A percentile compares a stretch with the other conserved stretches of the same genome.
These are phyloP conservation scores for Andricus grossulariae DNA, from an alignment of 1,140 invertebrate genomes.

Conservation along the genomic window DNA sequence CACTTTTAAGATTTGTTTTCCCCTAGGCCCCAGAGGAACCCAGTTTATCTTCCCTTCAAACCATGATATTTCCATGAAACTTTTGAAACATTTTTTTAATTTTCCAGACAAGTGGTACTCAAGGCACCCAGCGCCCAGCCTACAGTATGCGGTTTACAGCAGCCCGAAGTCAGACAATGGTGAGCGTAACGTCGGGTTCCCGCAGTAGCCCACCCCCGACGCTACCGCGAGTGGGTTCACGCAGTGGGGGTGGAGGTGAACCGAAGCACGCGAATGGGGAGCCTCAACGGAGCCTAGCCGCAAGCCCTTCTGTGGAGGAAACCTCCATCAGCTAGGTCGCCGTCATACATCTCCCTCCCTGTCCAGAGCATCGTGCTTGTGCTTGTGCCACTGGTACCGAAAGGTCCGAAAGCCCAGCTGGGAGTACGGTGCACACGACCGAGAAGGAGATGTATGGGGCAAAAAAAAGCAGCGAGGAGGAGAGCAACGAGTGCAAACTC, in stretches of 20 bases:
- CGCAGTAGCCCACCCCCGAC: slow-evolving; percentile 69
- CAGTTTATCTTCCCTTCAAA: too few relatives aligned
- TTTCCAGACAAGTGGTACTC: slow-evolving; percentile 16
- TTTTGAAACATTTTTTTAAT: neutral
- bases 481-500: slow-evolving; percentile 48
- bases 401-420: neutral
- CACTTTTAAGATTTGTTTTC: too few relatives aligned
- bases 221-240: slow-evolving; percentile 40
- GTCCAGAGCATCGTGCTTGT: slow-evolving; percentile 32
- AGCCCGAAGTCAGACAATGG: slow-evolving; percentile 74
- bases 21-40: too few relatives aligned
- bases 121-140: slow-evolving; percentile 56
- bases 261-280: slow-evolving; percentile 72
- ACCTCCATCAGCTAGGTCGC: slow-evolving; percentile 72
- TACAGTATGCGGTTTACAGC: slow-evolving; percentile 74
- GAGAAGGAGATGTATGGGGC: slow-evolving; percentile 54
- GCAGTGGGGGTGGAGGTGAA: slow-evolving; percentile 46
- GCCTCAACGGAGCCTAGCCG: slow-evolving; percentile 50
- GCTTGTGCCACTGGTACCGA: slow-evolving; percentile 34
- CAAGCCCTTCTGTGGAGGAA: slow-evolving; percentile 72
- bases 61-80: too few relatives aligned
- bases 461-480: slow-evolving; percentile 26
- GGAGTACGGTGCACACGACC: slow-evolving; percentile 44
- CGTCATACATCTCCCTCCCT: slow-evolving; percentile 62
- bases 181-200: slow-evolving; percentile 74